These are phyloP conservation scores for Halictus rubicundus DNA, from an alignment of 1,140 invertebrate species.

Conservation along the genomic window DNA sequence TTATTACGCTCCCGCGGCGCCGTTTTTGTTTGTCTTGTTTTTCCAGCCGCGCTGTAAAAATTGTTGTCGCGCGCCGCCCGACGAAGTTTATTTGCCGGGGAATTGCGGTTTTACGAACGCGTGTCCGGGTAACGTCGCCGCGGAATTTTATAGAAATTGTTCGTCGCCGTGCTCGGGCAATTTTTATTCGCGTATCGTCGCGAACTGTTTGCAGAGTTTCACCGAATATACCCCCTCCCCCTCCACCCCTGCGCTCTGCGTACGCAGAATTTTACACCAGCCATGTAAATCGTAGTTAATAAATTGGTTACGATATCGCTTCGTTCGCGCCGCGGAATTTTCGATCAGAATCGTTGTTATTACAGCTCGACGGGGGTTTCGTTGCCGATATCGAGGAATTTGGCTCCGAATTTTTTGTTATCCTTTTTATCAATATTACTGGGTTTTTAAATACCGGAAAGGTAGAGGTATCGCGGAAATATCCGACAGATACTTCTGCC, in stretches of 20 bases:
- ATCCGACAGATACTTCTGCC: too few species aligned
- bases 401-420: too few species aligned
- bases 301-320: not conserved
- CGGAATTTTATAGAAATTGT: conserved; percentile 6
- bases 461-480: too few species aligned
- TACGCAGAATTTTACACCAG: not conserved
- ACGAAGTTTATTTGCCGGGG: not conserved
- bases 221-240: too few species aligned
- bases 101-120: conserved; percentile 10
- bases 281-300: not conserved
- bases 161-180: not conserved
- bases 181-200: not conserved
- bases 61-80: not conserved
- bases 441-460: too few species aligned
- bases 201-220: too few species aligned
- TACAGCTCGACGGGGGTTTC: too few species aligned
- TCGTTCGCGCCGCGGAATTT: not conserved
- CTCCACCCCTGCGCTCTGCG: too few species aligned
- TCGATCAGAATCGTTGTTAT: not conserved
- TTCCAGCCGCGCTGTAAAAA: not conserved
- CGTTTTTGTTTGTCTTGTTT: not conserved
- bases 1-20: not conserved
- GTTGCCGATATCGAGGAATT: too few species aligned
- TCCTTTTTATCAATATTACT: too few species aligned
- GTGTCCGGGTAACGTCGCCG: not conserved